Percentiles rank a stretch among this genome's conserved stretches.
Conservation (phyloP, 2,888 invertebrate genomes). For the Rutpela maculata region DNA sequence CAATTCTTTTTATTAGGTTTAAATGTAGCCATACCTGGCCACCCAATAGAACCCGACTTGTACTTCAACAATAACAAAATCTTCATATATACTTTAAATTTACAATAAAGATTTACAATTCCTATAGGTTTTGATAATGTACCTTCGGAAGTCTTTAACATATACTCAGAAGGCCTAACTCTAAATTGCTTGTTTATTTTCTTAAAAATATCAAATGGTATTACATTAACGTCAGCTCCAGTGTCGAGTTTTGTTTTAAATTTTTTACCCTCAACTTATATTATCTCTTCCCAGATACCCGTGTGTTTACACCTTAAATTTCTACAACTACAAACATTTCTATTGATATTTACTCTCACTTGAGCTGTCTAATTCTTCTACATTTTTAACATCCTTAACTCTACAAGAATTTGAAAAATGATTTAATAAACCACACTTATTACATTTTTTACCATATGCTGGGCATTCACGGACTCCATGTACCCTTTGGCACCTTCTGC, state of each 20-base stretch:
- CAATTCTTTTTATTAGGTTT: constrained; percentile 9
- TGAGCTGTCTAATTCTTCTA: constrained; percentile 32
- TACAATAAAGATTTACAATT: constrained; percentile 45
- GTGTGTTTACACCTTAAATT: constrained; percentile 4
- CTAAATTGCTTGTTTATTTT: constrained; percentile 46
- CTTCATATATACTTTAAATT: constrained; percentile 44
- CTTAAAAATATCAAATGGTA: constrained; percentile 43
- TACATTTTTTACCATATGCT: constrained; percentile 24
- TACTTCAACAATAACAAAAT: constrained; percentile 51
- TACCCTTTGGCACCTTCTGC: constrained; percentile 47
- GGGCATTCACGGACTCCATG: constrained; percentile 55
- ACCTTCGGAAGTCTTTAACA: constrained; percentile 52
- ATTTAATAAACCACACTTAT: constrained; percentile 53
- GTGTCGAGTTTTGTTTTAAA: constrained; percentile 46
- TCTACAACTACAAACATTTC: constrained; percentile 1
- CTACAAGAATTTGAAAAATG: constrained; percentile 54
- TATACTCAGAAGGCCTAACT: constrained; percentile 44
- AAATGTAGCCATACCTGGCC: constrained; percentile 3
- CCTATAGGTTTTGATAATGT: constrained; percentile 46
- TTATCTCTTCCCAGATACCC: constrained; percentile 19
- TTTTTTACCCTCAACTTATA: constrained; percentile 43
- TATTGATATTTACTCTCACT: constrained; percentile 27
- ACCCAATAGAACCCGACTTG: constrained; percentile 34
- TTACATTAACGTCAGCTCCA: constrained; percentile 50
- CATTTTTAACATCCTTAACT: constrained; percentile 47